These are phyloP conservation scores for Lasioglossum oenotherae DNA, from an alignment of 2,888 invertebrate species.

Conservation along the genomic window DNA sequence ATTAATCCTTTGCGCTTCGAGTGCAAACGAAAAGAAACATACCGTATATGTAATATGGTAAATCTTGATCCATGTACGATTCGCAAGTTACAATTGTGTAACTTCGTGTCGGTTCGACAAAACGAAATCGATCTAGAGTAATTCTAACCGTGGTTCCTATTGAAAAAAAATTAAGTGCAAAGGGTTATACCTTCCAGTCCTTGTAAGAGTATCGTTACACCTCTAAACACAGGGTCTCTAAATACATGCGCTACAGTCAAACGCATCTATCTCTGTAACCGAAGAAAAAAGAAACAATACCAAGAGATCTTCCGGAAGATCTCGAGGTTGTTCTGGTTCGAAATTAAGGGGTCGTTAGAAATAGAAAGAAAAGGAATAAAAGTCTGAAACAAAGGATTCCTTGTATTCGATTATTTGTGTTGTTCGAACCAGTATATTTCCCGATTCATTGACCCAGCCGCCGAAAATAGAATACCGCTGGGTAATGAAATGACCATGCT, in stretches of 20 bases:
- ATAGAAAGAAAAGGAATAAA: not conserved
- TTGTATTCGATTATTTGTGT: constrained; percentile 36
- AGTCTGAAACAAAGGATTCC: not conserved
- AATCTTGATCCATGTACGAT: not conserved
- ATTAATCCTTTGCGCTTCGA: not conserved
- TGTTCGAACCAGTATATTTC: constrained; percentile 54
- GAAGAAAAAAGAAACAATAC: not conserved
- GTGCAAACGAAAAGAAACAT: not conserved
- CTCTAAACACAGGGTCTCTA: not conserved
- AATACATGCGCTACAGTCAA: not conserved
- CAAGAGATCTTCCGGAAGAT: not conserved
- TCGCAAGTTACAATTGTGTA: not conserved
- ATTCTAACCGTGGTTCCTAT: not conserved
- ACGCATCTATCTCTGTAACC: not conserved
- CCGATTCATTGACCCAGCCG: constrained; percentile 85
- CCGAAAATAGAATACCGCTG: constrained; percentile 75
- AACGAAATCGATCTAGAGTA: not conserved
- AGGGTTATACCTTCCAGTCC: not conserved
- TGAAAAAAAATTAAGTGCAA: not conserved
- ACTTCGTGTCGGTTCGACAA: not conserved
- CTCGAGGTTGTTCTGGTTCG: not conserved
- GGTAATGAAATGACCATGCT: constrained; percentile 70
- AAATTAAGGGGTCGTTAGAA: not conserved
- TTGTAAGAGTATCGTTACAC: not conserved
- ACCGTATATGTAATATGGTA: not conserved